Base-by-base conservation (phyloP, 2,888 invertebrate genomes). In the Caenorhabditis doughertyi region DNA sequence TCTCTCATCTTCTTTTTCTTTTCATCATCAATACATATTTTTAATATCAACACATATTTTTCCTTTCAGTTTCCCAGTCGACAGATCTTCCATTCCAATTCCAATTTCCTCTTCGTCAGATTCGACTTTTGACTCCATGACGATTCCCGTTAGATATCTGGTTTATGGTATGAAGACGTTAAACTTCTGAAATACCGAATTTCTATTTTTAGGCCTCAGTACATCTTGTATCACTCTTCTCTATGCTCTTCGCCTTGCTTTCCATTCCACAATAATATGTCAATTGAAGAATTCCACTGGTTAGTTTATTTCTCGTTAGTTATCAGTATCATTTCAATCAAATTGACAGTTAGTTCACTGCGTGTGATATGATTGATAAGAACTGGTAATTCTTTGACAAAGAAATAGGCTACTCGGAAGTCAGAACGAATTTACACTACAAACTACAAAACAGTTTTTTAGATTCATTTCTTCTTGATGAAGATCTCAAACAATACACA, bases 251-350 rank as follows among this genome's bases (percentile, higher is more conserved):
- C 80, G 85, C 42, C 64, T 85, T n/a, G 80, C 85, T 8, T 85
- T 85, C 60, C 84, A 85, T 56, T 74, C 83, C 0, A 85, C 85
- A 27, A 84, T 85, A 56, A 72, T 85, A 42, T 84, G 85, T 53
- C 84, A 85, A 67, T 51, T 81, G 67, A 47, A 77, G 35, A 82
- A 84, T 64, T 25, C 68, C n/a, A 83, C 65, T 25, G 82, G 82
- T 77, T 74, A 39, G 74, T 81, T 39, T 3, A 13, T 18, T 27
- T n/a, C 7, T 27, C 39, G 16, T 8, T 29, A n/a, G 16, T 60
- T 23, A 23, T n/a, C n/a, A n/a, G 23, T 65, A 65, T 65, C 65
- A 65, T n/a, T 29, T 55, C 55, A 67, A 67, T 76, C 67, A 76
- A 49, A 49, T 58, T 56, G 77, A 60, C 77, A 77, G 77, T 68